A percentile compares a stretch with the other conserved stretches of the same genome.
phyloP scores from a whole-genome alignment of 2,797 vertebrate species.

The Phalanger gymnotis region DNA sequence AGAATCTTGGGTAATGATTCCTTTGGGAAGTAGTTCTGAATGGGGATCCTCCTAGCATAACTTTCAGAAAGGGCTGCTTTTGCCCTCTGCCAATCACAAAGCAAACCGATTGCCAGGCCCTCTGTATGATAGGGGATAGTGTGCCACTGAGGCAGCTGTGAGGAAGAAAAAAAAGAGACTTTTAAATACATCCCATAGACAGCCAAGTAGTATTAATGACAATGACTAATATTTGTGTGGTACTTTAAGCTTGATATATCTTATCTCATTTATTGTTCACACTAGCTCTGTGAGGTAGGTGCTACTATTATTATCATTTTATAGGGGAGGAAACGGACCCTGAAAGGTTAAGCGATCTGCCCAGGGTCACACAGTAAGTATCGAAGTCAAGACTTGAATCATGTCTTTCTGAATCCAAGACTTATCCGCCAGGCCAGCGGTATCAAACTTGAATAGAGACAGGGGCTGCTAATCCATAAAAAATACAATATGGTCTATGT shows the following conservation, averaged over 20 bases:
- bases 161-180: background rate
- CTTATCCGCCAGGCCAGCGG: background rate
- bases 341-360: background rate
- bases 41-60: background rate
- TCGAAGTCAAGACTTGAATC: background rate
- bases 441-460: background rate
- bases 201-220: background rate
- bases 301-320: background rate
- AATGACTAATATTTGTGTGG: background rate
- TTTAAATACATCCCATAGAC: background rate
- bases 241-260: background rate
- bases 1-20: background rate
- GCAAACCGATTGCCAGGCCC: background rate
- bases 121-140: background rate
- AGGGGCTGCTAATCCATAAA: background rate
- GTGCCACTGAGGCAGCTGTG: background rate
- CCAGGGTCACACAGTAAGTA: background rate
- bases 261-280: background rate
- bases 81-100: background rate
- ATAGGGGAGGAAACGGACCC: background rate
- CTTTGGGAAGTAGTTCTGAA: background rate
- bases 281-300: background rate
- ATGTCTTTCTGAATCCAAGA: background rate
- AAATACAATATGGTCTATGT: no score
- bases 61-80: background rate